A percentile compares a stretch with the other conserved stretches of the same genome.
Conservation (phyloP, 2,113 vertebrate genomes). For the Varanus komodoensis region DNA sequence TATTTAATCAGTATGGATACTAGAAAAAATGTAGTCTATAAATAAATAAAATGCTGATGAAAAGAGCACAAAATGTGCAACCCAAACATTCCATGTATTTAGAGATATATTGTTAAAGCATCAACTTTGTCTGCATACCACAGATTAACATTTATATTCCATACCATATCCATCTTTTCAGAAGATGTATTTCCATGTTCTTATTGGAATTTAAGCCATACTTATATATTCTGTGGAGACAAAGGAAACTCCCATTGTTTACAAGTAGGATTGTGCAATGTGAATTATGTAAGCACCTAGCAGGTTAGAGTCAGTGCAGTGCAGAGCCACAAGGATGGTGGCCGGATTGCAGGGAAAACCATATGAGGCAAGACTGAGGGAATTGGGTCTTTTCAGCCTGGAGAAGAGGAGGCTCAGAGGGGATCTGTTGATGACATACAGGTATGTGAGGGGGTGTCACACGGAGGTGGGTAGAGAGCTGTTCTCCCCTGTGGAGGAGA, state of each 20-base stretch:
- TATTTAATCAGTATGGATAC: neutral
- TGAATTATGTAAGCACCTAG: constrained; percentile 28
- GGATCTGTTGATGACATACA: no score
- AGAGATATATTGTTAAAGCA: fast-evolving
- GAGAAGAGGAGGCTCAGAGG: no score
- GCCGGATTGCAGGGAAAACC: no score
- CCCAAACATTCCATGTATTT: neutral
- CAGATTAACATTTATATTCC: neutral
- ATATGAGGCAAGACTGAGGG: no score
- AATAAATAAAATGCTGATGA: neutral
- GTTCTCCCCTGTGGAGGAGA: no score
- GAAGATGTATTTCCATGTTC: fast-evolving
- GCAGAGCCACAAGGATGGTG: no score
- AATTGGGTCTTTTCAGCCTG: no score
- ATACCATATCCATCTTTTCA: fast-evolving
- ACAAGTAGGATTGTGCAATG: neutral
- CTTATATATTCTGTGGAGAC: neutral
- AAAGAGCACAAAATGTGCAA: neutral
- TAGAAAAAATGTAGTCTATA: neutral
- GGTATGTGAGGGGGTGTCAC: no score
- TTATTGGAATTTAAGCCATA: neutral
- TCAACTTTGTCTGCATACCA: neutral
- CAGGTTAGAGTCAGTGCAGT: neutral
- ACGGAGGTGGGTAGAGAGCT: no score
- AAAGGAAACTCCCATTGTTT: neutral